These are phyloP conservation scores for Eurytoma adleriae DNA, from an alignment of 2,888 invertebrate genomes.

Conservation along the genomic window DNA sequence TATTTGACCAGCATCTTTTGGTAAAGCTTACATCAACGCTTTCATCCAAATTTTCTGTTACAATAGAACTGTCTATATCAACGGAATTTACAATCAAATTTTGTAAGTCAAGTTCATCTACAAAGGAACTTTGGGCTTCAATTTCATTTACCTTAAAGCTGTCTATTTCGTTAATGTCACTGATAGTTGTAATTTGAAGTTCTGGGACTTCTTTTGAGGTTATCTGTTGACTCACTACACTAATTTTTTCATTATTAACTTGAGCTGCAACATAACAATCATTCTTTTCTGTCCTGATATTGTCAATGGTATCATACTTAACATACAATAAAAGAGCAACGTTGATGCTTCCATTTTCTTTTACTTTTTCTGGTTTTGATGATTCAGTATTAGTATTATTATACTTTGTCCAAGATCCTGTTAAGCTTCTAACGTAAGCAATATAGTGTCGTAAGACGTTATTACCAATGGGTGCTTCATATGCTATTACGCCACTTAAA, in stretches of 20 bases:
- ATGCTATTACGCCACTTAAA: neutral
- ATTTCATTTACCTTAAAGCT: neutral
- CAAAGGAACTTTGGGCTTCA: neutral
- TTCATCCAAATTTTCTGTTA: neutral
- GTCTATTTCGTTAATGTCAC: neutral
- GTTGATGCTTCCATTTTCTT: neutral
- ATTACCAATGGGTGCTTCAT: neutral
- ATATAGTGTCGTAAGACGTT: neutral
- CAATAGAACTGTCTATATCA: neutral
- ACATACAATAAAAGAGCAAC: neutral
- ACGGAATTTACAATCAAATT: neutral
- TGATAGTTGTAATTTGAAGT: neutral
- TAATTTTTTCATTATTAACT: neutral
- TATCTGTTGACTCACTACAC: neutral
- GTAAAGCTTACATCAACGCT: conserved; percentile 3
- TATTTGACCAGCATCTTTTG: neutral
- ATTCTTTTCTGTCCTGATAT: too few species aligned
- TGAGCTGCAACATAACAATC: too few species aligned
- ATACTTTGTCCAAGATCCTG: neutral
- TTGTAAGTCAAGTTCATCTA: neutral
- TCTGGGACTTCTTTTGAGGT: neutral
- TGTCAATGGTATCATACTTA: neutral
- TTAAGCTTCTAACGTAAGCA: neutral
- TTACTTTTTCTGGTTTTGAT: neutral
- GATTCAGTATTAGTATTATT: neutral